A percentile compares a stretch with the other conserved stretches of the same genome.
Conservation (phyloP, 2,113 vertebrate species). For the Choloepus hoffmanni region DNA sequence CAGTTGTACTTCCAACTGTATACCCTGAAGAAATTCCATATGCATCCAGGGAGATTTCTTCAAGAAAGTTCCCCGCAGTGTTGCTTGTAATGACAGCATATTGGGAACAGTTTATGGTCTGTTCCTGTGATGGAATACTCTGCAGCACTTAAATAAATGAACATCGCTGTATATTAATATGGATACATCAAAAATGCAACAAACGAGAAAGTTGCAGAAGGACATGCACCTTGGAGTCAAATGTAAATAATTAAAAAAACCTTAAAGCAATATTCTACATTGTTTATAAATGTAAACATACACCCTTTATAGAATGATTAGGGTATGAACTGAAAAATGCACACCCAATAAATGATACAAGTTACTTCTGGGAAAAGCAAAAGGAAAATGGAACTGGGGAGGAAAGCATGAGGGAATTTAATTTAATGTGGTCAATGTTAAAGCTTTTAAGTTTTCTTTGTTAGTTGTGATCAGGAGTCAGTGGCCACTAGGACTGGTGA, state of each 20-base stretch:
- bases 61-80: neutral
- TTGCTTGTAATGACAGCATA: neutral
- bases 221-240: neutral
- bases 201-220: neutral
- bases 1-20: neutral
- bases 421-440: neutral
- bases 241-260: neutral
- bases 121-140: neutral
- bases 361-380: neutral
- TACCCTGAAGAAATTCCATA: neutral
- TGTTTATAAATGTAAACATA: neutral
- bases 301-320: neutral
- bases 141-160: neutral
- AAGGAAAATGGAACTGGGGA: neutral
- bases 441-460: neutral
- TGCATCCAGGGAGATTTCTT: neutral
- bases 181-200: neutral
- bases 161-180: neutral
- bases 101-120: neutral
- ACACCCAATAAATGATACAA: neutral
- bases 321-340: neutral
- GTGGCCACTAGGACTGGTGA: neutral
- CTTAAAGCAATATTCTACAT: neutral
- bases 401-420: neutral
- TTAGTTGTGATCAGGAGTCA: neutral